A percentile compares a stretch with the other conserved stretches of the same genome.
These are phyloP conservation scores for Neria commutata DNA, from an alignment of 2,888 invertebrate species.

Conservation along the genomic window DNA sequence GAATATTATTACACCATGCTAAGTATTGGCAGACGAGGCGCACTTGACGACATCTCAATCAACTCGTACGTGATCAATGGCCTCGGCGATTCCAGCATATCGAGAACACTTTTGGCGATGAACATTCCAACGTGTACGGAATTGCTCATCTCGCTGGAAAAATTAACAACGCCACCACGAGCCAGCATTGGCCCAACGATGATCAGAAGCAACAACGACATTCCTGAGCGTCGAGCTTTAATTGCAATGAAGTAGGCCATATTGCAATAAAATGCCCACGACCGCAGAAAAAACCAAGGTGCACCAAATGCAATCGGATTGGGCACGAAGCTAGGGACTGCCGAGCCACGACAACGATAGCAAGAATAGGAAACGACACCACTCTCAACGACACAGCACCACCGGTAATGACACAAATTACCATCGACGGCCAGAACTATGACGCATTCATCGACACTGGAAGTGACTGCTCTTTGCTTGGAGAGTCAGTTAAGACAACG, in stretches of 20 bases:
- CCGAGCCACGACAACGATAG: neutral
- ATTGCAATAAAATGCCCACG: neutral
- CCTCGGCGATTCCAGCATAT: too few relatives aligned
- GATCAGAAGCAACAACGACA: neutral
- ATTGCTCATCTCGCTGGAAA: neutral
- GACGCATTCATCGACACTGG: slow-evolving; percentile 24
- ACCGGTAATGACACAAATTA: slow-evolving; percentile 11
- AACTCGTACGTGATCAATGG: too few relatives aligned
- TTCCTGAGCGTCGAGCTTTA: neutral
- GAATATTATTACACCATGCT: too few relatives aligned
- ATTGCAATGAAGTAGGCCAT: neutral
- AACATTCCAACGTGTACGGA: too few relatives aligned
- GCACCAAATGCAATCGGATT: neutral
- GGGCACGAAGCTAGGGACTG: neutral
- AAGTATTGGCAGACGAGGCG: neutral
- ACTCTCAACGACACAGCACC: neutral
- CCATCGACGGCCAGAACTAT: slow-evolving; percentile 1
- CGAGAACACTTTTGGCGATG: neutral
- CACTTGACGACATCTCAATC: neutral
- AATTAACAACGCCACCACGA: neutral
- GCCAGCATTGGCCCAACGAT: too few relatives aligned
- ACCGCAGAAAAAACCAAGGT: neutral
- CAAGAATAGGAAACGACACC: neutral
- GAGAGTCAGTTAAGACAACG: slow-evolving; percentile 7
- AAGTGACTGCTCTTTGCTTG: slow-evolving; percentile 19